A percentile compares a stretch with the other conserved stretches of the same genome.
These are phyloP conservation scores for Ditylenchus weischeri DNA, from an alignment of 2,888 invertebrate genomes.

Conservation along the genomic window DNA sequence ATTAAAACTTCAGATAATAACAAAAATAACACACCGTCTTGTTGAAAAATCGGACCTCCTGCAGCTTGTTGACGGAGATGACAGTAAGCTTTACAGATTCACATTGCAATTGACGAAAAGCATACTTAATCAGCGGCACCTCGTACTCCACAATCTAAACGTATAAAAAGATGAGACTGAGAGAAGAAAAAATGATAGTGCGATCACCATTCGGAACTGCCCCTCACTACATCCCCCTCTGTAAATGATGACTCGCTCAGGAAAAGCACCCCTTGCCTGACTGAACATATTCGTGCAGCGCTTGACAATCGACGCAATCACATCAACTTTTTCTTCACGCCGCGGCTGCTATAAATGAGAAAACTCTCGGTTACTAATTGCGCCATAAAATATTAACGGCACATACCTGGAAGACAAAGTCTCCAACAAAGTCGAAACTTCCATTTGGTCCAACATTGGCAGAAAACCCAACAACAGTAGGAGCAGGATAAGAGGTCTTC, in stretches of 20 bases:
- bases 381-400: too few species aligned
- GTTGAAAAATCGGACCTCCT: slow-evolving; percentile 37
- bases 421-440: slow-evolving; percentile 36
- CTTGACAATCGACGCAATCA: slow-evolving; percentile 24
- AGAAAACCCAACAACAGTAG: slow-evolving; percentile 12
- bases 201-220: slow-evolving; percentile 31
- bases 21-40: slow-evolving; percentile 16
- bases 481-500: slow-evolving; percentile 8
- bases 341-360: slow-evolving; percentile 10
- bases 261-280: slow-evolving; percentile 19
- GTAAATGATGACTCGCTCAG: slow-evolving; percentile 41
- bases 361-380: not conserved
- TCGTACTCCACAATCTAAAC: slow-evolving; percentile 30
- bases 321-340: slow-evolving; percentile 33
- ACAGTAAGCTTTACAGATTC: slow-evolving; percentile 35
- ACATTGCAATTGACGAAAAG: not conserved
- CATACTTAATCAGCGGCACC: slow-evolving; percentile 25
- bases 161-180: not conserved
- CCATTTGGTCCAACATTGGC: slow-evolving; percentile 18
- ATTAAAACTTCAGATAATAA: not conserved
- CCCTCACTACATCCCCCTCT: slow-evolving; percentile 44
- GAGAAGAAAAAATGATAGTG: not conserved
- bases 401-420: slow-evolving; percentile 39
- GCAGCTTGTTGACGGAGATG: slow-evolving; percentile 46
- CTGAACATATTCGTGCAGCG: slow-evolving; percentile 31